Percentiles rank a stretch among this genome's conserved stretches.
These are phyloP conservation scores for Gephyroberyx darwinii DNA, from an alignment of 2,797 vertebrate species.

Conservation along the genomic window DNA sequence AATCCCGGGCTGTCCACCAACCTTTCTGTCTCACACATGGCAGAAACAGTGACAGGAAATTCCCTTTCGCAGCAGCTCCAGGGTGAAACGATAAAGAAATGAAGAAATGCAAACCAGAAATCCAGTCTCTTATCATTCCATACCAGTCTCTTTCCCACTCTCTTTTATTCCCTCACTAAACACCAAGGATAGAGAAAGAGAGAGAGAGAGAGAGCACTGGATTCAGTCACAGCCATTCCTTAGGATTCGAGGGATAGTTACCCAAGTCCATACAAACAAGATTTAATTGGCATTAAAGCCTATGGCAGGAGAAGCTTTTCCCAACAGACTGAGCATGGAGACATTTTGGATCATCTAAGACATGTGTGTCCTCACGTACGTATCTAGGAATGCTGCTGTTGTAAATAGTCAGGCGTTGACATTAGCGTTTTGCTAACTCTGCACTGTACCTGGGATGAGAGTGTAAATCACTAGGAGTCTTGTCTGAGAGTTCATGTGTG, in stretches of 20 bases:
- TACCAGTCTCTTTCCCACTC: conserved; percentile 49
- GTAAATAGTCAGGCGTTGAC: conserved; percentile 70
- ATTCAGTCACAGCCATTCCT: conserved; percentile 65
- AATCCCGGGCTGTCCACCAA: conserved; percentile 75
- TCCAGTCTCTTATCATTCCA: conserved; percentile 80
- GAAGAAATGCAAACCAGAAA: conserved; percentile 84
- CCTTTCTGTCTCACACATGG: conserved; percentile 85
- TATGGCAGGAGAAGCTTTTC: conserved; percentile 36
- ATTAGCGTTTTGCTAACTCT: conserved; percentile 64
- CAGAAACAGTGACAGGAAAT: conserved; percentile 85
- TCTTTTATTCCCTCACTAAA: conserved; percentile 66
- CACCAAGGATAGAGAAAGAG: conserved; percentile 28
- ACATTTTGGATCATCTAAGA: conserved; percentile 59
- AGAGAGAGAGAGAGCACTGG: conserved; percentile 32
- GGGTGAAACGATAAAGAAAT: conserved; percentile 84
- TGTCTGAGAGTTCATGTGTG: conserved; percentile 5
- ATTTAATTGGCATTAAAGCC: conserved; percentile 66
- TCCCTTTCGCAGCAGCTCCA: conserved; percentile 80
- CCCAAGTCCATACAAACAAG: conserved; percentile 61
- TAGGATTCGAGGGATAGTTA: conserved; percentile 54
- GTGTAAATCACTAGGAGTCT: conserved; percentile 51
- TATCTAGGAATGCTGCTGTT: conserved; percentile 60
- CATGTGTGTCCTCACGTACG: not conserved
- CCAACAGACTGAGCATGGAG: conserved; percentile 35
- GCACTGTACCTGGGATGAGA: conserved; percentile 49